A percentile compares a stretch with the other conserved stretches of the same genome.
phyloP scores from a whole-genome alignment of 2,797 vertebrate species.

The Alexandromys oeconomus region DNA sequence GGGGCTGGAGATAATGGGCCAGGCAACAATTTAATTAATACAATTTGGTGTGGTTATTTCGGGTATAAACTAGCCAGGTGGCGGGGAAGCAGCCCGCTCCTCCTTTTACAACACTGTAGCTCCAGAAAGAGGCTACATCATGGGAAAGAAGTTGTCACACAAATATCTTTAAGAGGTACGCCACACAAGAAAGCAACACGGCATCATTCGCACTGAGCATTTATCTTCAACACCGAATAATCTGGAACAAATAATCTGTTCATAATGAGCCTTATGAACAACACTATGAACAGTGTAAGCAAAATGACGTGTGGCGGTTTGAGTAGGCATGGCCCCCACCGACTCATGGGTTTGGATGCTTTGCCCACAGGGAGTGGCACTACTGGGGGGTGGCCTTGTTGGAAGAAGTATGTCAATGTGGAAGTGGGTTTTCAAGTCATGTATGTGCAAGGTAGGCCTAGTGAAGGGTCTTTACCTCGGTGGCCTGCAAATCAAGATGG shows the following conservation, averaged over 20 bases:
- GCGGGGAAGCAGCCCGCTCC: too few species aligned
- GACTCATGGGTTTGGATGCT: background rate
- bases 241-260: background rate
- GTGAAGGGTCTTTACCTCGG: background rate
- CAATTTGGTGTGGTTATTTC: too few species aligned
- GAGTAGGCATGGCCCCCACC: background rate
- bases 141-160: too few species aligned
- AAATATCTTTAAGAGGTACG: background rate
- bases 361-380: background rate
- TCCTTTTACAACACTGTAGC: too few species aligned
- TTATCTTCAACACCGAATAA: background rate
- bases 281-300: accelerated
- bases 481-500: background rate
- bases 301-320: background rate
- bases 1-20: too few species aligned
- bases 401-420: background rate
- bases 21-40: too few species aligned
- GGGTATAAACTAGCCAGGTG: too few species aligned
- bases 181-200: background rate
- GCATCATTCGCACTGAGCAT: background rate
- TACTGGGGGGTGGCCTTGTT: background rate
- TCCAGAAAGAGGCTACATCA: background rate
- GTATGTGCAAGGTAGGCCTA: background rate
- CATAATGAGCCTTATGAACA: background rate
- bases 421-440: background rate